A percentile compares a stretch with the other conserved stretches of the same genome.
These are phyloP conservation scores for Ptyas mucosa DNA, from an alignment of 2,113 vertebrate species.

Conservation along the genomic window DNA sequence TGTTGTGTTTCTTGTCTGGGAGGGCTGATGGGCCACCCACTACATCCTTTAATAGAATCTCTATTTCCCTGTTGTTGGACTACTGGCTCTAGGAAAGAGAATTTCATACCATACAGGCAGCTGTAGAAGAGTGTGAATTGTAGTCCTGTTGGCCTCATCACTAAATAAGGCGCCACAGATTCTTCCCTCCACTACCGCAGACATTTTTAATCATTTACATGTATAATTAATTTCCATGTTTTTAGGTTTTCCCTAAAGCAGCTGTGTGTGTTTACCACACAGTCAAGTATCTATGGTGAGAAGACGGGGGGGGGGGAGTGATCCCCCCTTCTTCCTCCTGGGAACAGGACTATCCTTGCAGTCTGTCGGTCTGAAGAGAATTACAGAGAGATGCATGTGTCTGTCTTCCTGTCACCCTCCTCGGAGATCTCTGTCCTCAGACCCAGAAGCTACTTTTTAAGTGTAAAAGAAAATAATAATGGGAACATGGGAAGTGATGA, in stretches of 20 bases:
- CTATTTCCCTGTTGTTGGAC: background rate
- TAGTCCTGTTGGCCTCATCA: background rate
- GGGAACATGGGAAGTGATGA: background rate
- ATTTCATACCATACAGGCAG: background rate
- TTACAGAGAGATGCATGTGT: background rate
- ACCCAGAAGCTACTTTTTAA: background rate
- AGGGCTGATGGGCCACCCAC: background rate
- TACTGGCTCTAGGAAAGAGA: slow-evolving; percentile 3
- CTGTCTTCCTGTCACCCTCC: background rate
- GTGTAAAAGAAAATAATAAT: background rate
- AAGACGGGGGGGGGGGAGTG: background rate
- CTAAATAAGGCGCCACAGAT: background rate
- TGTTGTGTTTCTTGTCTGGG: background rate
- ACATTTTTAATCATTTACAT: background rate
- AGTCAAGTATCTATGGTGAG: background rate
- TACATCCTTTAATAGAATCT: background rate
- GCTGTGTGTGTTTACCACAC: background rate
- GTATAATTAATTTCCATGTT: background rate
- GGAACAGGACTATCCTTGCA: background rate
- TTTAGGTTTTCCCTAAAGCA: background rate
- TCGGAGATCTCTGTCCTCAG: background rate
- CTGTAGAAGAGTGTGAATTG: background rate
- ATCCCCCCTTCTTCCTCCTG: background rate
- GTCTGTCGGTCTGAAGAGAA: background rate
- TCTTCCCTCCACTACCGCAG: background rate